Evolutionary conservation across 2,888 invertebrate genomes (phyloP).

Genomic region (Agrochola litura): DNA sequence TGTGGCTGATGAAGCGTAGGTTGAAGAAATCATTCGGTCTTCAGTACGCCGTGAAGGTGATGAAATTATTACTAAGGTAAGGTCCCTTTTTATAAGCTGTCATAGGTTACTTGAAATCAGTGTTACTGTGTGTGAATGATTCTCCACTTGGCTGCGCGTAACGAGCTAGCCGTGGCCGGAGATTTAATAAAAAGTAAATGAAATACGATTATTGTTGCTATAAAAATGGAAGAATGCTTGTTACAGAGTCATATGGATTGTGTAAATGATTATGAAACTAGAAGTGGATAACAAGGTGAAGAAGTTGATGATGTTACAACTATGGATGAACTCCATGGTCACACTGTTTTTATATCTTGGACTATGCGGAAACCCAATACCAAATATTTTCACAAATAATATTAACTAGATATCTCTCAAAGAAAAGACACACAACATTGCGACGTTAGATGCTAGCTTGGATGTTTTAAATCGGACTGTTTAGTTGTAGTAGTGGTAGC

Average conservation of each 20-base stretch:
- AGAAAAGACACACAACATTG: background rate
- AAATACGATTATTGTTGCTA: constrained; percentile 36
- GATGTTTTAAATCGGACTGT: background rate
- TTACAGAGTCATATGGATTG: background rate
- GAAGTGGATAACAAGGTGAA: background rate
- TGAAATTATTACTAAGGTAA: constrained; percentile 47
- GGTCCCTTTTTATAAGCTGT: constrained; percentile 52
- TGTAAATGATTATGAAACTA: constrained; percentile 22
- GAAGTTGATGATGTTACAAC: background rate
- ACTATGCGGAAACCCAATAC: background rate
- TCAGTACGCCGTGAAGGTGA: constrained; percentile 69
- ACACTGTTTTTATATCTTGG: background rate
- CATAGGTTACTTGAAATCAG: constrained; percentile 42
- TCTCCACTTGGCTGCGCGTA: constrained; percentile 39
- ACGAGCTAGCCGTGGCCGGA: constrained; percentile 31
- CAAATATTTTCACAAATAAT: background rate
- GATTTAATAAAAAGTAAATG: constrained; percentile 51
- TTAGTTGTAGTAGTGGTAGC: background rate
- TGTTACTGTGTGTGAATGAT: constrained; percentile 47
- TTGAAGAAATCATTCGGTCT: constrained; percentile 69
- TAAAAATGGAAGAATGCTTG: constrained; percentile 10
- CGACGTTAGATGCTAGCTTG: background rate
- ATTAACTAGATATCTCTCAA: background rate
- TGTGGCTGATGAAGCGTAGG: constrained; percentile 65
- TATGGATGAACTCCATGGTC: background rate